A percentile compares a stretch with the other conserved stretches of the same genome.
Conservation (phyloP, 2,797 vertebrate genomes). For the Myotis pilosus region DNA sequence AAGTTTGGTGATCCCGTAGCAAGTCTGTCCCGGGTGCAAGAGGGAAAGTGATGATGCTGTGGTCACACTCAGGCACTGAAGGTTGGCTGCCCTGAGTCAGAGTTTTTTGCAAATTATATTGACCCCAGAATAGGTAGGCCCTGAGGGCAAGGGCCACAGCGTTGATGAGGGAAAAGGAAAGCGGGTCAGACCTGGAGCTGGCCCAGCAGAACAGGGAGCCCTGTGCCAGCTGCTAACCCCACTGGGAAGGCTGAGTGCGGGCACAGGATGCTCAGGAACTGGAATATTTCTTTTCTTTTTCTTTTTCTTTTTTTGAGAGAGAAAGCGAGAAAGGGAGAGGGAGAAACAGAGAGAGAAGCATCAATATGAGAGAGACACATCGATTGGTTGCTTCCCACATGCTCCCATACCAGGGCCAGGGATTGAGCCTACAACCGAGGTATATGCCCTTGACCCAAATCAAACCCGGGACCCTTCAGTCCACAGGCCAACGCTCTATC, state of each 20-base stretch:
- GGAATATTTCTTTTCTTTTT: not conserved
- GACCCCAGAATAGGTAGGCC: not conserved
- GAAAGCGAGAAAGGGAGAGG: no score
- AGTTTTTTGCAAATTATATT: not conserved
- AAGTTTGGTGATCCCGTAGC: not conserved
- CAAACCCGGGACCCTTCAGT: no score
- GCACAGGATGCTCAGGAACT: not conserved
- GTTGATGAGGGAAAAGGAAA: not conserved
- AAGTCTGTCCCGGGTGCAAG: not conserved
- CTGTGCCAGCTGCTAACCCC: not conserved
- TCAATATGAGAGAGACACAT: no score
- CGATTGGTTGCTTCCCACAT: no score
- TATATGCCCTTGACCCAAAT: no score
- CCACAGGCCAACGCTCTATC: no score
- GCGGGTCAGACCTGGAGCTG: not conserved
- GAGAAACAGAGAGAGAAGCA: no score
- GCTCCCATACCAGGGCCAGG: no score
- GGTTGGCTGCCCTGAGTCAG: not conserved
- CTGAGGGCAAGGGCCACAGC: not conserved
- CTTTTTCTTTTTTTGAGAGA: no score
- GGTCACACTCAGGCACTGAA: not conserved
- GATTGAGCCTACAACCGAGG: no score
- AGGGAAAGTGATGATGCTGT: accelerated
- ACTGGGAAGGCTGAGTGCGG: not conserved
- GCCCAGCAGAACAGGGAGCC: not conserved